Evolutionary conservation across 2,888 invertebrate genomes (phyloP), one percentile per base, ranked within the genome.

Genomic region (Erynnis tages): DNA sequence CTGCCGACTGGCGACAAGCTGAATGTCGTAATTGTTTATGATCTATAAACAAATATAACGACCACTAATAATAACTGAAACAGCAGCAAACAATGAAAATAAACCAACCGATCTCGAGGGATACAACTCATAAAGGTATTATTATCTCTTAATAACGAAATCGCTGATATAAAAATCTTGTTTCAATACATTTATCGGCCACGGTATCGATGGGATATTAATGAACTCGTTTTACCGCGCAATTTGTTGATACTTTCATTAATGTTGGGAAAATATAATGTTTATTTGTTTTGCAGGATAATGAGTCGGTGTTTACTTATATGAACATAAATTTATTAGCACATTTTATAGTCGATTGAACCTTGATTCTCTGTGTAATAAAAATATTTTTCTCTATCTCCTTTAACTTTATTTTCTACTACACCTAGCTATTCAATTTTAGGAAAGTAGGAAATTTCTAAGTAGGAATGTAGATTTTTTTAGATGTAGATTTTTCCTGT

Each of bases 31-130:
- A 79, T 79, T 68, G 72, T 88, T 89, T 88, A 89, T 66, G 86
- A 82, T 72, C 88, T 77, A 87, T 87, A 87, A 89, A 88, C 87
- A 82, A 79, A 85, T 74, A 71, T 85, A 81, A 89, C 81, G 76
- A 73, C 80, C 81, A 85, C 84, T 86, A 86, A 86, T 86, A 86
- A 87, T 87, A 89, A 85, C 84, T 77, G 85, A 80, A 85, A 87
- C 82, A 82, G 82, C 80, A 83, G 71, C 83, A 81, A 79, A 84
- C 84, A 83, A 80, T 84, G 81, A 82, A 86, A 86, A 82, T 80
- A 78, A 79, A 76, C 74, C 71, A 73, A 80, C 75, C 73, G 72
- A 67, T 77, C 79, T 68, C 76, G 68, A 62, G 72, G 73, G 70
- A 76, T 72, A 75, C 76, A 69, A 75, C 79, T 79, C 85, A 78